A percentile compares a stretch with the other conserved stretches of the same genome.
Evolutionary conservation across 2,888 invertebrate genomes (phyloP).

Genomic region (Nomada hirtipes): DNA sequence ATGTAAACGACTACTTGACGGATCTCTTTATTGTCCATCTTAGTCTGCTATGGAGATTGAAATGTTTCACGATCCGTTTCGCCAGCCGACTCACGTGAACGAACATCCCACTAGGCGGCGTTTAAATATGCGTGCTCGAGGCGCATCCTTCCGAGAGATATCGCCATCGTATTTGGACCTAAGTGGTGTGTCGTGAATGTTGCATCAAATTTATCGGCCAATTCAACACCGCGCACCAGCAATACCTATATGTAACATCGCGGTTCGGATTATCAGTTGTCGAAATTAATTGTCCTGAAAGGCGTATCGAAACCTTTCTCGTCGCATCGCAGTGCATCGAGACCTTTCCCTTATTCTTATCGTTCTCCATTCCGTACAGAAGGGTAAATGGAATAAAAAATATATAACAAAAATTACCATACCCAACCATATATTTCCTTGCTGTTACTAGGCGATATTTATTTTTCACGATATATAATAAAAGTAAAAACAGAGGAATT

Average conservation of each 20-base stretch:
- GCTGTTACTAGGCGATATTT: too few relatives aligned
- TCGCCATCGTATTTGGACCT: constrained; percentile 61
- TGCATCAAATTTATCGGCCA: constrained; percentile 77
- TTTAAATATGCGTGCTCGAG: constrained; percentile 28
- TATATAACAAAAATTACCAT: too few relatives aligned
- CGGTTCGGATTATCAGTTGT: constrained; percentile 52
- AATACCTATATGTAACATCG: constrained; percentile 64
- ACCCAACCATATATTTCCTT: too few relatives aligned
- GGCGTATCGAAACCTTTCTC: constrained; percentile 3
- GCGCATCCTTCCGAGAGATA: constrained; percentile 38
- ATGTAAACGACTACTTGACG: neutral
- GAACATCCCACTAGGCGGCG: neutral
- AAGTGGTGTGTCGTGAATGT: constrained; percentile 77
- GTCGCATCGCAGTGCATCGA: neutral
- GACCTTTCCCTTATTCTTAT: neutral
- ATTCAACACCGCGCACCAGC: constrained; percentile 57
- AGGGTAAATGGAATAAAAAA: too few relatives aligned
- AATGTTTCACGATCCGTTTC: constrained; percentile 30
- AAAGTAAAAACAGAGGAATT: too few relatives aligned
- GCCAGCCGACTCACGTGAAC: constrained; percentile 1
- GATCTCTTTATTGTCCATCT: constrained; percentile 5
- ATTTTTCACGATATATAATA: too few relatives aligned
- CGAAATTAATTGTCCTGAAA: constrained; percentile 70
- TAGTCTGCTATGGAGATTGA: constrained; percentile 34
- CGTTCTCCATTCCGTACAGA: neutral